Evolutionary conservation across 2,113 vertebrate species (phyloP), one percentile per base, ranked within the genome.

Genomic region (Emydocephalus ijimae): DNA sequence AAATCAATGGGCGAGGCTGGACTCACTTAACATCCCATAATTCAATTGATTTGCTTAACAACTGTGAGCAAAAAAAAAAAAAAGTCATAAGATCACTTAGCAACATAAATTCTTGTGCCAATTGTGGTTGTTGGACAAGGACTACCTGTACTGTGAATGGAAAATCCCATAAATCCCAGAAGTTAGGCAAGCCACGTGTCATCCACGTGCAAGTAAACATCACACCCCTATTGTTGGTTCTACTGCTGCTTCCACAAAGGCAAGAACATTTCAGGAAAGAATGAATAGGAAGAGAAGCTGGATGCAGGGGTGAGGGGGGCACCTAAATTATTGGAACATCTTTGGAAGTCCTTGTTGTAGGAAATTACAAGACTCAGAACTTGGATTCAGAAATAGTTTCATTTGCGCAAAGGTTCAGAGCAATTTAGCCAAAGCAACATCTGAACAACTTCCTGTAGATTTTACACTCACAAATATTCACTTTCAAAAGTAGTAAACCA

Each of bases 231-330:
- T 7, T 20, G 14, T 74, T 74, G 15, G 15, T 20, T 74, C 5
- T 34, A 20, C n/a, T 74, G n/a, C n/a, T 74, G 69, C 69, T 74
- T 74, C 29, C 14, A 3, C n/a, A 8, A 74, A 74, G 34, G 8
- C n/a, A 39, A 74, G 69, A 74, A 18, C n/a, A 18, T 74, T 34
- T 39, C 39, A 74, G 15, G 69, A 74, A 20, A 39, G n/a, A 18
- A 18, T 0, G 0, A 20, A 18, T 18, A 15, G n/a, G n/a, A 34
- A 34, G n/a, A 74, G 64, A 34, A 69, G 64, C 11, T 34, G 64
- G 12, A 15, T 74, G 15, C 8, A 1, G 8, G 48, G 48, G 7
- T 1, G 1, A 29, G 64, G 15, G 0, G n/a, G n/a, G 1, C n/a
- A 74, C 39, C 39, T 39, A 39, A 39, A 74, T 74, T 34, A 34